Conservation (phyloP, 2,113 vertebrate species). For the Microtus montanus region DNA sequence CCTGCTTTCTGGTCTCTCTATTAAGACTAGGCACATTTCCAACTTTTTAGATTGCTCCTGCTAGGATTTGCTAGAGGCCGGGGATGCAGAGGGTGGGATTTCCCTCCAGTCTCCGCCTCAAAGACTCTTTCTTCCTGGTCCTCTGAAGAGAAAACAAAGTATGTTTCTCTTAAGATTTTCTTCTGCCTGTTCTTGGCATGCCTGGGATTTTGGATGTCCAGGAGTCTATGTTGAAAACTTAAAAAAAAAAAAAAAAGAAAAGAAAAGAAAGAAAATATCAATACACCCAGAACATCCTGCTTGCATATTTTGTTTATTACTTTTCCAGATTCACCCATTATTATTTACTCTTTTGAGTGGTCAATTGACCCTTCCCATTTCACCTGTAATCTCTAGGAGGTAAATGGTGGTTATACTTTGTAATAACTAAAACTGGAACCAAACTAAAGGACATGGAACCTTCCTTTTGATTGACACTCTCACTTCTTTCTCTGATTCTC, state of each 20-base stretch:
- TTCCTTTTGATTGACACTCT: neutral
- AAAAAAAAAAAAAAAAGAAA: neutral
- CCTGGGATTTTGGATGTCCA: neutral
- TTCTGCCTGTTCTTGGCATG: neutral
- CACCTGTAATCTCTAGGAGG: neutral
- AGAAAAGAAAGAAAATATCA: neutral
- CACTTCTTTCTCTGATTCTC: neutral
- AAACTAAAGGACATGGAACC: neutral
- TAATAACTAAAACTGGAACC: neutral
- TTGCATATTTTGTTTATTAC: constrained; percentile 1
- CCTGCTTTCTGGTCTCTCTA: neutral
- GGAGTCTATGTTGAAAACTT: neutral
- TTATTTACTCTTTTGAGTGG: neutral
- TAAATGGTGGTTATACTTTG: neutral
- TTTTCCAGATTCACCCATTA: neutral
- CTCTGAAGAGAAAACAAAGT: neutral
- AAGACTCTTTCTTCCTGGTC: neutral
- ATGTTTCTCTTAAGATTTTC: neutral
- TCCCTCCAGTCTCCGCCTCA: neutral
- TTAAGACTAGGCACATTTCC: neutral
- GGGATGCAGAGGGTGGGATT: neutral
- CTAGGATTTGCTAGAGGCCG: neutral
- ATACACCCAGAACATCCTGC: neutral
- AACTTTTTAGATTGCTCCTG: neutral
- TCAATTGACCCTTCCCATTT: neutral